These are phyloP conservation scores for Calameuta idolon DNA, from an alignment of 2,888 invertebrate species.

Conservation along the genomic window DNA sequence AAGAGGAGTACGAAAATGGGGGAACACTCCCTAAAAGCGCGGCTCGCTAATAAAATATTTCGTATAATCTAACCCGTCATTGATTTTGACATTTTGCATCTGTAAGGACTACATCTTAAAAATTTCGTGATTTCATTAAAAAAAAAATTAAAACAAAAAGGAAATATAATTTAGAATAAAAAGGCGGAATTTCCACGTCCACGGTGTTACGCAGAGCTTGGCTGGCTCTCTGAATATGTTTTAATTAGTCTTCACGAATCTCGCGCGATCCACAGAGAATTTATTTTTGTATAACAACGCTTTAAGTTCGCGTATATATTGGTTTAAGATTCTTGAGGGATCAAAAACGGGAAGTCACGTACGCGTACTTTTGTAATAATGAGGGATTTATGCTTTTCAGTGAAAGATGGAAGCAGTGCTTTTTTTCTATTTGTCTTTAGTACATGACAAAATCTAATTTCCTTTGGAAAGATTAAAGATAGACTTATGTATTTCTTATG, in stretches of 20 bases:
- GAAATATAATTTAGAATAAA: not conserved
- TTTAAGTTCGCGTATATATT: not conserved
- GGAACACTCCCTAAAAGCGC: not conserved
- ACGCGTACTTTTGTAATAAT: not conserved
- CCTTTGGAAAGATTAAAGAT: not conserved
- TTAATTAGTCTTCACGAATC: not conserved
- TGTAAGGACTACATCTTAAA: not conserved
- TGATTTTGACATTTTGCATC: not conserved
- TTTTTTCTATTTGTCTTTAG: not conserved
- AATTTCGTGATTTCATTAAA: not conserved
- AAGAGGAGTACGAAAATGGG: not conserved
- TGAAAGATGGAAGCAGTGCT: not conserved
- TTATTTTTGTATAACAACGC: not conserved
- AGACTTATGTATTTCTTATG: not conserved
- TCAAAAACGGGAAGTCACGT: not conserved
- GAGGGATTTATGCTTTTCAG: not conserved
- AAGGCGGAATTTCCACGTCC: not conserved
- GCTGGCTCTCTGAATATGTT: not conserved
- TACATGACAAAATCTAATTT: not conserved
- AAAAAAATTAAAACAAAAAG: too few relatives aligned
- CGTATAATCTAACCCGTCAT: not conserved
- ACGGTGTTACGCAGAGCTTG: not conserved
- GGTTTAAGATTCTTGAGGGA: not conserved
- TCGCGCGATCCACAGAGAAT: not conserved
- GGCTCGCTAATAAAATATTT: not conserved